These are phyloP conservation scores for Tanytarsus gracilentus DNA, from an alignment of 2,888 invertebrate species.

Conservation along the genomic window DNA sequence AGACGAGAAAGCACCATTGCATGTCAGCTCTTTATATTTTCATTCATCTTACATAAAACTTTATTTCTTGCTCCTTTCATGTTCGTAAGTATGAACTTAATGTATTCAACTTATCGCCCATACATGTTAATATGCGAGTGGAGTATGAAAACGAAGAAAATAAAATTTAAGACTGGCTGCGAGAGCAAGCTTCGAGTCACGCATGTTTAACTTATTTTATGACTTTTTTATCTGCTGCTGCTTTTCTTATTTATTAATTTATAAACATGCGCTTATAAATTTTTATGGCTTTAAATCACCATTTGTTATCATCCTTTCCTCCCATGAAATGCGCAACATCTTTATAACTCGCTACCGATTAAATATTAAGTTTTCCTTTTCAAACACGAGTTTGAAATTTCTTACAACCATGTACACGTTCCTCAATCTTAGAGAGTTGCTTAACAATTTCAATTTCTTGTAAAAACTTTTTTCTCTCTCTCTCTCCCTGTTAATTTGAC, in stretches of 20 bases:
- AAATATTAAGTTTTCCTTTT: too few species aligned
- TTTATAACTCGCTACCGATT: too few species aligned
- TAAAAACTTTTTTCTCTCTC: conserved; percentile 7
- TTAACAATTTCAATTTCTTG: too few species aligned
- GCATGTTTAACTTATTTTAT: conserved; percentile 3
- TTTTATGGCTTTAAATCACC: too few species aligned
- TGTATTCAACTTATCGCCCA: conserved; percentile 6
- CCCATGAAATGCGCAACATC: too few species aligned
- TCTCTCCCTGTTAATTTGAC: background rate
- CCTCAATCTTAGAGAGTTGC: too few species aligned
- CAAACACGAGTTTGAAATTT: too few species aligned
- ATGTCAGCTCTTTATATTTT: background rate
- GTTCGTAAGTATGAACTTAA: background rate
- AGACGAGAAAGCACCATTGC: background rate
- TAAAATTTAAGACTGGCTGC: background rate
- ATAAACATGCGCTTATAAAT: background rate
- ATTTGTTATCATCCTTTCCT: too few species aligned
- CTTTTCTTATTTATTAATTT: background rate
- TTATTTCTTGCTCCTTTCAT: background rate
- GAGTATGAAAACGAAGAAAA: background rate
- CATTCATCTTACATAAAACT: background rate
- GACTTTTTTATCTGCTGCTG: background rate
- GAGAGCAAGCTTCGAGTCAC: conserved; percentile 9
- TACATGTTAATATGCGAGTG: conserved; percentile 3
- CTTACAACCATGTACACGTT: too few species aligned